Evolutionary conservation across 2,797 vertebrate genomes (phyloP).

Genomic region (Morelia viridis): DNA sequence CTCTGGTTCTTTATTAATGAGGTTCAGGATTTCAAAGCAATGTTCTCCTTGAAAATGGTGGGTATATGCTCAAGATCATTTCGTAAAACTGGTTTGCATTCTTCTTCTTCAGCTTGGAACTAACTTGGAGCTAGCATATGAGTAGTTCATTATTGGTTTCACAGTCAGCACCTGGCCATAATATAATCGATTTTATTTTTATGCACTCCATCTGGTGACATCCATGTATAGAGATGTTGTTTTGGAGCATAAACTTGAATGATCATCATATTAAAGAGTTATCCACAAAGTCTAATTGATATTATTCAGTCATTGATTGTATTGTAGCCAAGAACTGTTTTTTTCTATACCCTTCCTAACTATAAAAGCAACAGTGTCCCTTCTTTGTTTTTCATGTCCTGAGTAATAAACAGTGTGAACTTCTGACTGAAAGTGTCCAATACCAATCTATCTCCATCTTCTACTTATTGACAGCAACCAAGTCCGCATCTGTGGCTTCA

Average conservation of each 20-base stretch:
- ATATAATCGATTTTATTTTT: background rate
- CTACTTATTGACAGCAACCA: background rate
- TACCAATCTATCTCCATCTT: background rate
- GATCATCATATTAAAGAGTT: background rate
- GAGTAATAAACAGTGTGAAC: background rate
- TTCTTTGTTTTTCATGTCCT: background rate
- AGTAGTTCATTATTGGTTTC: background rate
- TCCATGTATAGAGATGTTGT: background rate
- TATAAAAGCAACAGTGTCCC: background rate
- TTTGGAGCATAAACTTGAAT: background rate
- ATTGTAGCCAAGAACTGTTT: background rate
- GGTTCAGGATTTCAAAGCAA: background rate
- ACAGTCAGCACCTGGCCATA: background rate
- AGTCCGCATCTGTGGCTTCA: background rate
- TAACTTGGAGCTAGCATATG: too few species aligned
- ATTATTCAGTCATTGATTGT: background rate
- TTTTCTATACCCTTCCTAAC: background rate
- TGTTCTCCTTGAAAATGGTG: background rate
- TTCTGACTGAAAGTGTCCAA: background rate
- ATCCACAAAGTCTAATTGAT: background rate
- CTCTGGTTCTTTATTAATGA: background rate
- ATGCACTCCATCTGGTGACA: background rate
- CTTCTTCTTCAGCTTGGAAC: too few species aligned
- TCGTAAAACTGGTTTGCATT: background rate
- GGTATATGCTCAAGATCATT: background rate